A percentile compares a stretch with the other conserved stretches of the same genome.
These are phyloP conservation scores for Galeopterus variegatus DNA, from an alignment of 2,113 vertebrate genomes.

Conservation along the genomic window DNA sequence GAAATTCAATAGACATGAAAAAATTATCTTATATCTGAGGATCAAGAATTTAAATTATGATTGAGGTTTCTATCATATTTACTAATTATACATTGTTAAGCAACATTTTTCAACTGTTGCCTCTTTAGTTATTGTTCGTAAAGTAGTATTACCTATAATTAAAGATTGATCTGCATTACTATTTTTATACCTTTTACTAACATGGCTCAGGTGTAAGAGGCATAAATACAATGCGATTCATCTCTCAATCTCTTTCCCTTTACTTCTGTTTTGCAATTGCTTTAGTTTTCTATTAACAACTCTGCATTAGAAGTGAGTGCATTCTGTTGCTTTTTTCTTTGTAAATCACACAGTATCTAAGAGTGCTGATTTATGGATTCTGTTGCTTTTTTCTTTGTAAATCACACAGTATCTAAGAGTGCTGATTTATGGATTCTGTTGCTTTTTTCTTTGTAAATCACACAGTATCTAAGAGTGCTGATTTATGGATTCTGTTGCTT, in stretches of 20 bases:
- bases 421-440: too few relatives aligned
- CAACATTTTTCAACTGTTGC: conserved; percentile 53
- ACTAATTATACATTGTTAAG: conserved; percentile 40
- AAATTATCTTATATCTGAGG: neutral
- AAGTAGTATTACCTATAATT: conserved; percentile 29
- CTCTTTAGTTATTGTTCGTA: conserved; percentile 23
- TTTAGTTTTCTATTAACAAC: neutral
- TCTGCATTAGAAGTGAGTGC: neutral
- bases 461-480: too few relatives aligned
- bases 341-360: neutral
- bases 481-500: too few relatives aligned
- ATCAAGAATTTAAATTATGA: conserved; percentile 28
- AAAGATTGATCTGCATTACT: conserved; percentile 45
- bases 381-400: neutral
- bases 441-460: too few relatives aligned
- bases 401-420: neutral
- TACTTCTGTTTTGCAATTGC: neutral
- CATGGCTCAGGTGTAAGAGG: neutral
- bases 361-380: neutral
- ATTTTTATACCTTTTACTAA: conserved; percentile 28
- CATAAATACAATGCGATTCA: neutral
- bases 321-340: conserved; percentile 15
- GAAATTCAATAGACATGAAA: conserved; percentile 20
- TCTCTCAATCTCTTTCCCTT: neutral
- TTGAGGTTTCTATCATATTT: neutral